Evolutionary conservation across 2,113 vertebrate species (phyloP), one percentile per base, ranked within the genome.

Genomic region (Nasalis larvatus): DNA sequence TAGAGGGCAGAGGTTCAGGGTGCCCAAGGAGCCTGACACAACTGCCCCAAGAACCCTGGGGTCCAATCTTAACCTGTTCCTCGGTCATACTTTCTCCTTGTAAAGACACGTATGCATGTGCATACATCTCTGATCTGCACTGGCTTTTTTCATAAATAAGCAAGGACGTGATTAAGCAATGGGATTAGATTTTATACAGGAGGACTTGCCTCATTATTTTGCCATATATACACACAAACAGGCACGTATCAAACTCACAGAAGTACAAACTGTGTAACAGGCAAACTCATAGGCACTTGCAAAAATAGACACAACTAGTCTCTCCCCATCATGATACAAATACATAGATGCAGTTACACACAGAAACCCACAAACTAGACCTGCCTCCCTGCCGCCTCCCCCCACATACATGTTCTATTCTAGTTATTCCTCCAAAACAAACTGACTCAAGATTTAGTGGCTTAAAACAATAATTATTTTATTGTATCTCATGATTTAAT

Each of bases 401-500:
- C 1, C 23, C 30, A 32, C 30, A n/a, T 6, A 8, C 32, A 8
- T 23, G 17, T 52, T 86, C 58, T 11, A 0, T 80, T 73, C 35
- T 40, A 45, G 8, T 25, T 54, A 1, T 14, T 47, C 27, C 80
- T 86, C 93, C 42, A 27, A 49, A 83, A 30, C 68, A 84, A 13
- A 32, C 13, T 63, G 52, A 47, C 86, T 86, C 3, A 16, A 71
- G 21, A 60, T 56, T 32, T 23, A 8, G 60, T 32, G 18, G 3
- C 71, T 58, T 42, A 8, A 49, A 7, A 42, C 80, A 74, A 83
- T 25, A 60, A 58, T 37, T 12, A 1, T 45, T 35, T 74, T 14
- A n/a, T 49, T 4, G 9, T 2, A 42, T 30, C 17, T 68, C 2
- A 0, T 21, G 66, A n/a, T 17, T 14, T 49, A 3, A 1, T 25